Percentiles rank a stretch among this genome's conserved stretches.
phyloP scores from a whole-genome alignment of 2,888 invertebrate species.

The Pediacus dermestoides region DNA sequence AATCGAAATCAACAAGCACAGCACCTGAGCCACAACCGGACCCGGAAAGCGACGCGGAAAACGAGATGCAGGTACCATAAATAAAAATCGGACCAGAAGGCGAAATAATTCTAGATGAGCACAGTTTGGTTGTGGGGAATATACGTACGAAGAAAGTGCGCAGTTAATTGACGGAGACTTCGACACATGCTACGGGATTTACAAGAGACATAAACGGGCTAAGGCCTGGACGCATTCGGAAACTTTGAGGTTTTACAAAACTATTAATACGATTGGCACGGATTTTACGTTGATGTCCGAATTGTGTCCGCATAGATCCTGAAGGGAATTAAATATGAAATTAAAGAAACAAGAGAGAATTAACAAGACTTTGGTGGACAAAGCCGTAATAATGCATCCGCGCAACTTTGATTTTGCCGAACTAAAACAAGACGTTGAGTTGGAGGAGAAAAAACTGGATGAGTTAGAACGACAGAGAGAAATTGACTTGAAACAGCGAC shows the following conservation, averaged over 20 bases:
- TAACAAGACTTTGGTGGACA: slow-evolving; percentile 70
- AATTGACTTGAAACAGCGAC: slow-evolving; percentile 21
- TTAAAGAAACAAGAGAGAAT: slow-evolving; percentile 87
- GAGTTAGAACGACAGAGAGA: slow-evolving; percentile 27
- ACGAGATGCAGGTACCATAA: slow-evolving; percentile 69
- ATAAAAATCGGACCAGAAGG: slow-evolving; percentile 84
- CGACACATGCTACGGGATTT: slow-evolving; percentile 57
- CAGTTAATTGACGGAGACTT: slow-evolving; percentile 62
- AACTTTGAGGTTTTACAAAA: slow-evolving; percentile 87
- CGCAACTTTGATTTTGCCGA: slow-evolving; percentile 65
- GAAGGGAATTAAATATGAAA: slow-evolving; percentile 84
- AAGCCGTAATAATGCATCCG: slow-evolving; percentile 67
- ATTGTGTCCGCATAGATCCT: slow-evolving; percentile 71
- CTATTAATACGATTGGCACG: slow-evolving; percentile 83
- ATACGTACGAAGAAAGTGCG: slow-evolving; percentile 60
- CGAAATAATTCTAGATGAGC: slow-evolving; percentile 79
- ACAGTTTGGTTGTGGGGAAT: slow-evolving; percentile 77
- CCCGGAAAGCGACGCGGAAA: slow-evolving; percentile 38
- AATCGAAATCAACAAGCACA: no score
- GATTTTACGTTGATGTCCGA: slow-evolving; percentile 88
- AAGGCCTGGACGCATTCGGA: slow-evolving; percentile 75
- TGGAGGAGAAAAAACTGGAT: slow-evolving; percentile 48
- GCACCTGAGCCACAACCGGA: not conserved
- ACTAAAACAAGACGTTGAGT: slow-evolving; percentile 56
- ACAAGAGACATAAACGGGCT: slow-evolving; percentile 63